These are phyloP conservation scores for Ennomos fuscantarius DNA, from an alignment of 2,888 invertebrate genomes.

Conservation along the genomic window DNA sequence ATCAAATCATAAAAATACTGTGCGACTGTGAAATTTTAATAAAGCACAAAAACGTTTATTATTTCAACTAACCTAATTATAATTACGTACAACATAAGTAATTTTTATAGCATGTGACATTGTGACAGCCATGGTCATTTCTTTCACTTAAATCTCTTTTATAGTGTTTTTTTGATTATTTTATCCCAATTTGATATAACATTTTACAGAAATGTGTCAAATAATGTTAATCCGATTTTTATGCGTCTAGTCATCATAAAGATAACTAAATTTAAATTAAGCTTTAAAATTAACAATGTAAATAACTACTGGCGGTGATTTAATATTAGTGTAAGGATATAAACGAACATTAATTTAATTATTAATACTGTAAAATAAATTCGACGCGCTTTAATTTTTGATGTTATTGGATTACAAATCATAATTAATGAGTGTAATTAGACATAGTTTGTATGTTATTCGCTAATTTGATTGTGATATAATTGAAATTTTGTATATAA, in stretches of 20 bases:
- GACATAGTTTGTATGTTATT: constrained; percentile 56
- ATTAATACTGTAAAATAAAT: constrained; percentile 49
- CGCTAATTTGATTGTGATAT: constrained; percentile 80
- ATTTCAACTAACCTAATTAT: no score
- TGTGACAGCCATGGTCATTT: no score
- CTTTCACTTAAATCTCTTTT: no score
- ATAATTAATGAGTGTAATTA: constrained; percentile 64
- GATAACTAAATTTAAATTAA: no score
- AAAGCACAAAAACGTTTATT: no score
- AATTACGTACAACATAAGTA: no score
- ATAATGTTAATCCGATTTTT: constrained; percentile 2
- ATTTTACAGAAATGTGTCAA: constrained; percentile 5
- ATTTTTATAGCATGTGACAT: no score
- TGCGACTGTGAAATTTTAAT: no score
- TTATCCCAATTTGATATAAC: no score
- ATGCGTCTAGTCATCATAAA: background rate
- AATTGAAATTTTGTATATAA: constrained; percentile 73
- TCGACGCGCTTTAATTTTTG: constrained; percentile 26
- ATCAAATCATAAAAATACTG: no score
- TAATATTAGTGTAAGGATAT: constrained; percentile 19
- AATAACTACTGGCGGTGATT: constrained; percentile 7
- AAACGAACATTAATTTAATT: constrained; percentile 18
- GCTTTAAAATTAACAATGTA: constrained; percentile 3
- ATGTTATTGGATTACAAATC: constrained; percentile 55
- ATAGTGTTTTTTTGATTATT: no score